phyloP scores from a whole-genome alignment of 2,113 vertebrate genomes.

The Atrichornis clamosus region DNA sequence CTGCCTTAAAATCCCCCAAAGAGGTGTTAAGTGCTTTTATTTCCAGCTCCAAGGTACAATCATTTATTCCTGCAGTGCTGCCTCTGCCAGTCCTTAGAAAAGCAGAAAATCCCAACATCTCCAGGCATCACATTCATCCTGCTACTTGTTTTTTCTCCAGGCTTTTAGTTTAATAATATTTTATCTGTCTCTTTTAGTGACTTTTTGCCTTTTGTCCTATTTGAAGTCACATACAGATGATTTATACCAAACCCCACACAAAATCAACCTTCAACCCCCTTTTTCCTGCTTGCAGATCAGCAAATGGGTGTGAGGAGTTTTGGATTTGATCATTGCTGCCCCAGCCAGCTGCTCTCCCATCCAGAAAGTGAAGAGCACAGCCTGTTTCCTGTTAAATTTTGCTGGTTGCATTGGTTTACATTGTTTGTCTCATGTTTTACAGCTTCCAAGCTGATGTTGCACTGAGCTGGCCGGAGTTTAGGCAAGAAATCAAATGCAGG shows the following conservation, averaged over 20 bases:
- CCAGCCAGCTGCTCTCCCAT: not conserved
- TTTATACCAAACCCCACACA: not conserved
- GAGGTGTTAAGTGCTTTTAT: not conserved
- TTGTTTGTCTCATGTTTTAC: slow-evolving; percentile 11
- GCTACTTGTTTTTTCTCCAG: not conserved
- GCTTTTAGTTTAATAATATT: not conserved
- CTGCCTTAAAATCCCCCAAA: not conserved
- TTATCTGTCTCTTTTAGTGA: not conserved
- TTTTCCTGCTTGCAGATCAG: not conserved
- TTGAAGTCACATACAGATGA: not conserved
- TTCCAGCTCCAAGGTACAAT: not conserved
- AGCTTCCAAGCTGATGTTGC: slow-evolving; percentile 25
- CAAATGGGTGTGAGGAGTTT: not conserved
- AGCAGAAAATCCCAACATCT: not conserved
- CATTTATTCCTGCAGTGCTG: not conserved
- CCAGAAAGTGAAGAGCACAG: not conserved
- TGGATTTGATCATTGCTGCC: not conserved
- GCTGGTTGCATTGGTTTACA: not conserved
- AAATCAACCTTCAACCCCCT: not conserved
- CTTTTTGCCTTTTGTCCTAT: not conserved
- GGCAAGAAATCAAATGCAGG: slow-evolving; percentile 36
- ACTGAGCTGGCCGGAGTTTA: not conserved
- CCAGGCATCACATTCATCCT: not conserved
- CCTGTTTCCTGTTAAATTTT: slow-evolving; percentile 13
- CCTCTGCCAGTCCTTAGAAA: not conserved